A percentile compares a stretch with the other conserved stretches of the same genome.
Conservation (phyloP, 2,797 vertebrate species). For the Scyliorhinus canicula region DNA sequence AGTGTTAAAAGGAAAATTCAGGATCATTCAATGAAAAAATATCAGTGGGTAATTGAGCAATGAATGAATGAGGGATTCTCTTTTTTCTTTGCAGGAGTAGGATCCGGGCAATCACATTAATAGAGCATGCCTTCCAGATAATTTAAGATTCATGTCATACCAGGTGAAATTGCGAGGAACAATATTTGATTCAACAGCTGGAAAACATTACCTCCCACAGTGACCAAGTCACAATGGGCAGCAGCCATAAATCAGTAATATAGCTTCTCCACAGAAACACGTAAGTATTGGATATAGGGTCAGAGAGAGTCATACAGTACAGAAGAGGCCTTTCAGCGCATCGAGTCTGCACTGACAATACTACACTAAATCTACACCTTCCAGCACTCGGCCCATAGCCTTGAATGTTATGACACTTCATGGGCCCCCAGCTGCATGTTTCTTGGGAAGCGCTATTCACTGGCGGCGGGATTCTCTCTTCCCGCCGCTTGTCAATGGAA, state of each 20-base stretch:
- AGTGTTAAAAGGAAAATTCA: not conserved
- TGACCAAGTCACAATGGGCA: not conserved
- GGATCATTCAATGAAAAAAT: not conserved
- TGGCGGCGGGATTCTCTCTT: too few species aligned
- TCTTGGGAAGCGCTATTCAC: too few species aligned
- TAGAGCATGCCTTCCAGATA: not conserved
- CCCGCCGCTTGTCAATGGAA: too few species aligned
- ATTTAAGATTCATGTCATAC: not conserved
- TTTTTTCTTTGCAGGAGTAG: not conserved
- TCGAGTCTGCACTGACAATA: too few species aligned
- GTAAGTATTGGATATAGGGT: not conserved
- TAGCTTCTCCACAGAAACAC: not conserved
- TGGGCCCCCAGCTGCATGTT: too few species aligned
- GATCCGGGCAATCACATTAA: not conserved
- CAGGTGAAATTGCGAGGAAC: not conserved
- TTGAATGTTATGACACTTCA: too few species aligned
- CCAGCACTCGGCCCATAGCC: too few species aligned
- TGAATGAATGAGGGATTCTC: not conserved
- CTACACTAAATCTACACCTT: too few species aligned
- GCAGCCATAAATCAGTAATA: not conserved
- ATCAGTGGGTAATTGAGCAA: not conserved
- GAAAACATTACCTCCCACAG: not conserved
- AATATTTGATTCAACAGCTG: not conserved
- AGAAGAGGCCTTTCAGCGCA: too few species aligned
- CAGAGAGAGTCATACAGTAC: too few species aligned